A percentile compares a stretch with the other conserved stretches of the same genome.
Evolutionary conservation across 2,113 vertebrate species (phyloP).

Genomic region (Clinocottus analis): DNA sequence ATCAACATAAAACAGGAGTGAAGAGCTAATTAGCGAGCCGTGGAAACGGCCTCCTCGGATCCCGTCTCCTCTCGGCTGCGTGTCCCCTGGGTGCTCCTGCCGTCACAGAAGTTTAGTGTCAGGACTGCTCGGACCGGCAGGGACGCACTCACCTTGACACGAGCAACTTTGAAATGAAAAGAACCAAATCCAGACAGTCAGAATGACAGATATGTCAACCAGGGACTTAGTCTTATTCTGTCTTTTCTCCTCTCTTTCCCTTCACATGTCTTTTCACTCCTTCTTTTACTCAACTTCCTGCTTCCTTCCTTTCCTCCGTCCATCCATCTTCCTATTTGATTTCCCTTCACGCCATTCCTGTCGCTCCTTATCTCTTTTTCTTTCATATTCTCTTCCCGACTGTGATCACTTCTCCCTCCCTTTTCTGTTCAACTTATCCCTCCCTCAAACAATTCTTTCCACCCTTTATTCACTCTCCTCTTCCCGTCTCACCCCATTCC

Average conservation of each 20-base stretch:
- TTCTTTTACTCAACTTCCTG: neutral
- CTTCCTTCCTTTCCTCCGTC: neutral
- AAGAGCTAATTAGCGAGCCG: conserved; percentile 1
- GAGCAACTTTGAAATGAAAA: conserved; percentile 63
- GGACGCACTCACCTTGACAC: conserved; percentile 67
- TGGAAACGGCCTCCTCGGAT: neutral
- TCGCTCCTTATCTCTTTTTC: neutral
- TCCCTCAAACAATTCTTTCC: neutral
- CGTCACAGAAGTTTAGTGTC: conserved; percentile 70
- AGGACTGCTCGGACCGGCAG: conserved; percentile 21
- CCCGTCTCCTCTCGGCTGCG: conserved; percentile 28
- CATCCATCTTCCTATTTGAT: neutral
- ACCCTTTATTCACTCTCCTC: neutral
- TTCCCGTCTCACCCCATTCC: neutral
- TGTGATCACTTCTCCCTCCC: neutral
- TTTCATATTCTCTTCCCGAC: neutral
- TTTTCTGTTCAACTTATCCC: neutral
- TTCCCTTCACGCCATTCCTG: neutral
- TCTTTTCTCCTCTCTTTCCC: neutral
- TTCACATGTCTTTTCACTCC: neutral
- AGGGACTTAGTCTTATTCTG: conserved; percentile 18
- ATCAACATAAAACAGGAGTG: neutral
- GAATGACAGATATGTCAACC: conserved; percentile 29
- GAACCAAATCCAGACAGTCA: conserved; percentile 48
- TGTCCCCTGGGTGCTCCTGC: conserved; percentile 72